These are phyloP conservation scores for Macrosoma leucophasiata DNA, from an alignment of 2,888 invertebrate species.

Conservation along the genomic window DNA sequence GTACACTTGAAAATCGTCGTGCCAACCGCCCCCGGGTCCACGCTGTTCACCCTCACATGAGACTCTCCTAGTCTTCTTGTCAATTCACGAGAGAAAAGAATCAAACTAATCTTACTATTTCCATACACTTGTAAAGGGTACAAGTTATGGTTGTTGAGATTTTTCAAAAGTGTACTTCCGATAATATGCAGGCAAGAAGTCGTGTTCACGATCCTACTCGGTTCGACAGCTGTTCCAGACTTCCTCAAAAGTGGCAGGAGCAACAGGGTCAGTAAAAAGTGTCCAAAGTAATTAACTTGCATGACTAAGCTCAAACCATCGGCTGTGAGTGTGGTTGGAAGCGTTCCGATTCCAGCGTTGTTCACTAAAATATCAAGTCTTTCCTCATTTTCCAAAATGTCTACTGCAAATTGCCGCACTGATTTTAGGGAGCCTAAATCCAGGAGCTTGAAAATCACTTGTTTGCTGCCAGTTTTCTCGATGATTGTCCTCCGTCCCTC, in stretches of 20 bases:
- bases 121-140: slow-evolving; percentile 72
- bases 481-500: slow-evolving; percentile 75
- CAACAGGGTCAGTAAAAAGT: slow-evolving; percentile 92
- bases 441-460: slow-evolving; percentile 81
- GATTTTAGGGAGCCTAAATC: slow-evolving; percentile 85
- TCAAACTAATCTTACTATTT: slow-evolving; percentile 81
- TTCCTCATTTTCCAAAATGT: slow-evolving; percentile 81
- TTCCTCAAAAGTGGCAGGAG: slow-evolving; percentile 86
- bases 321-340: slow-evolving; percentile 76
- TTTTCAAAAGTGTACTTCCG: slow-evolving; percentile 80
- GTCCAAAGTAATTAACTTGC: slow-evolving; percentile 95
- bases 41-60: slow-evolving; percentile 83
- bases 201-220: slow-evolving; percentile 85
- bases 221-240: slow-evolving; percentile 64
- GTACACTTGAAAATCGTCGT: slow-evolving; percentile 81
- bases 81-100: slow-evolving; percentile 83
- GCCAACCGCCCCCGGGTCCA: slow-evolving; percentile 90
- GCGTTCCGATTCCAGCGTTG: slow-evolving; percentile 88
- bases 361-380: slow-evolving; percentile 89
- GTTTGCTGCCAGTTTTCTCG: slow-evolving; percentile 79
- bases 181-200: slow-evolving; percentile 84
- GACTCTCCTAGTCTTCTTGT: slow-evolving; percentile 77
- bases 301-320: slow-evolving; percentile 92
- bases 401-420: slow-evolving; percentile 85
- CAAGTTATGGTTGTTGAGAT: slow-evolving; percentile 78